Conservation (phyloP, 2,797 vertebrate species). For the Sebastes vulpes region DNA sequence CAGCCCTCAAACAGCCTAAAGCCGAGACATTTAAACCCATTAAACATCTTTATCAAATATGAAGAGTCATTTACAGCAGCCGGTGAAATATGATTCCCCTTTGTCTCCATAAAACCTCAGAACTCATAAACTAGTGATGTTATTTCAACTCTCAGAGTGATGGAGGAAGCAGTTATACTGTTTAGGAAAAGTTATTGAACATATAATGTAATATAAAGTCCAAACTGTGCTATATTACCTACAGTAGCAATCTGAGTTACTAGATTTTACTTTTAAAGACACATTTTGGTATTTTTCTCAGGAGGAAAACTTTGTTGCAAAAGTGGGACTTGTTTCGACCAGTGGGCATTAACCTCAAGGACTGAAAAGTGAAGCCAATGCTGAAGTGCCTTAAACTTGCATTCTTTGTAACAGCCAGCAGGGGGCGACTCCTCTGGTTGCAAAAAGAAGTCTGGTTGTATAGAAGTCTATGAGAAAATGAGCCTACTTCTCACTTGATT, state of each 20-base stretch:
- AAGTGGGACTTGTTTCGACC: too few relatives aligned
- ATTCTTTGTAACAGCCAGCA: too few relatives aligned
- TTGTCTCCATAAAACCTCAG: background rate
- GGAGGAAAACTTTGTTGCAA: background rate
- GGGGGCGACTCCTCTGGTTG: too few relatives aligned
- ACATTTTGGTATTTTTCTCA: background rate
- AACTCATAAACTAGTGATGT: constrained; percentile 6
- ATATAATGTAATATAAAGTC: background rate
- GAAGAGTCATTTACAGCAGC: constrained; percentile 3
- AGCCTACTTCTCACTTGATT: too few relatives aligned
- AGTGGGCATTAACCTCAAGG: too few relatives aligned
- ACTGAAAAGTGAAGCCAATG: too few relatives aligned
- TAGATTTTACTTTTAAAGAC: background rate
- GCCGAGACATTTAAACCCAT: constrained; percentile 27
- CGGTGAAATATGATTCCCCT: constrained; percentile 16
- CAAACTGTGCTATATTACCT: background rate
- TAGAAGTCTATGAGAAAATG: too few relatives aligned
- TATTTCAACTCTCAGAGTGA: constrained; percentile 10
- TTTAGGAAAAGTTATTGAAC: background rate
- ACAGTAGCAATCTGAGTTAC: background rate
- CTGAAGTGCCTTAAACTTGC: too few relatives aligned
- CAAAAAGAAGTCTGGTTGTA: too few relatives aligned
- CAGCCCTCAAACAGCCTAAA: background rate
- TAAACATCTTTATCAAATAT: constrained; percentile 37
- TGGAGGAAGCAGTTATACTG: background rate